Conservation (phyloP, 2,888 invertebrate species). For the Lasioglossum villosulum region DNA sequence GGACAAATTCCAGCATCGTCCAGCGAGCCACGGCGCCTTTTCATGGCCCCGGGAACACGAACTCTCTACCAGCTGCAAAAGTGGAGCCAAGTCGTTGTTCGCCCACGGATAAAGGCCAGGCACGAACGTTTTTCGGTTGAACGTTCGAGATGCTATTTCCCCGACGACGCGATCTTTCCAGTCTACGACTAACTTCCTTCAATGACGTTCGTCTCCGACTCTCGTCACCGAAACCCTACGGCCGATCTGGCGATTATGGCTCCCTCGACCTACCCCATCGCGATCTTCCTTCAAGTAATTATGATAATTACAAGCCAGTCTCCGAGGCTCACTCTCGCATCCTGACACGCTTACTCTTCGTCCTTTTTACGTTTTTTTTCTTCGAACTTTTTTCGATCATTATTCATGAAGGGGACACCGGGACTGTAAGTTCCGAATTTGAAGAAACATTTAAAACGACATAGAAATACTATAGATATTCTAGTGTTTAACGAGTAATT, state of each 20-base stretch:
- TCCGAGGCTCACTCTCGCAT: background rate
- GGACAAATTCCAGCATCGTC: constrained; percentile 71
- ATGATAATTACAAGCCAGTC: background rate
- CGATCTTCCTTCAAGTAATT: background rate
- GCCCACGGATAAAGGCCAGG: constrained; percentile 62
- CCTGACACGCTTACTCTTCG: background rate
- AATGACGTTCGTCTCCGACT: background rate
- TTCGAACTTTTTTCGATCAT: background rate
- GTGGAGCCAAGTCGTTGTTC: constrained; percentile 58
- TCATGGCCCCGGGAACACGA: constrained; percentile 44
- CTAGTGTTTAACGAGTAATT: background rate
- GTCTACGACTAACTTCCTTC: constrained; percentile 24
- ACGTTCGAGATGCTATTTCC: constrained; percentile 36
- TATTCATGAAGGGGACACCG: background rate
- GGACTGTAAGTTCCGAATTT: background rate
- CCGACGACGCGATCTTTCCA: background rate
- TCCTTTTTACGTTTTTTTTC: background rate
- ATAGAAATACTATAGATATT: background rate
- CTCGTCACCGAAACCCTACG: background rate
- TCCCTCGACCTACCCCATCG: background rate
- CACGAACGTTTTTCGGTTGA: constrained; percentile 50
- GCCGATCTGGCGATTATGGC: background rate
- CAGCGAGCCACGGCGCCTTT: constrained; percentile 43
- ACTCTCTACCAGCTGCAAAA: constrained; percentile 29
- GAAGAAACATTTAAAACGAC: background rate